Evolutionary conservation across 2,113 vertebrate species (phyloP), one percentile per base, ranked within the genome.

Genomic region (Neofelis nebulosa): DNA sequence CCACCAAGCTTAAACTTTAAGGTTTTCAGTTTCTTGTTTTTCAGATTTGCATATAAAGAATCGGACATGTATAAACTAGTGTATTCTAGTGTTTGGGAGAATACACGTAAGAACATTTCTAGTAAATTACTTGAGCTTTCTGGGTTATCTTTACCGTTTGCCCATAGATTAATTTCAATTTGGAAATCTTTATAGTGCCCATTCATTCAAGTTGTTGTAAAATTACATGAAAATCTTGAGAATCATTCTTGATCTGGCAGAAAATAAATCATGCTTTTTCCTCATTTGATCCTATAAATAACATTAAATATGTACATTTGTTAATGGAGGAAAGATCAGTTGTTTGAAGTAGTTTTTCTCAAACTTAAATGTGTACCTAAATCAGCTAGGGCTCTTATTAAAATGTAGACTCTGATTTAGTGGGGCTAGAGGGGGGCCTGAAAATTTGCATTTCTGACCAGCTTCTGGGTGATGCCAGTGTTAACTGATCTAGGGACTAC

Each of bases 101-200:
- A 71, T 71, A 76, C n/a, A 81, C 18, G 3, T 80, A 71, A 84
- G 33, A 50, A 63, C 55, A 61, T 91, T 96, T 88, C 21, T 61
- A 4, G 11, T 83, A 52, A 92, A 66, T 93, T 63, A 0, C 36
- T 95, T 93, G 71, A 89, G 63, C 13, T 94, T 85, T 85, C 61
- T 96, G 76, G 12, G 12, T 84, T 84, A 11, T 66, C 10, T 94
- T 96, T 80, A 88, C 55, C 4, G 38, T 95, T 89, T 68, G n/a
- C 50, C 4, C 84, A 18, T 93, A 45, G 45, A 41, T 97, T 73
- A 89, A 61, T 97, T 91, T 97, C 27, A 79, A 41, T 80, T 97
- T 76, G 21, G 41, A 86, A 76, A 52, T 71, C 31, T 63, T 76
- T 19, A 4, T 71, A 25, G 16, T 94, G 52, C 50, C 36, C 7